A percentile compares a stretch with the other conserved stretches of the same genome.
Evolutionary conservation across 1,140 invertebrate genomes (phyloP).

Genomic region (Zaprionus davidi): DNA sequence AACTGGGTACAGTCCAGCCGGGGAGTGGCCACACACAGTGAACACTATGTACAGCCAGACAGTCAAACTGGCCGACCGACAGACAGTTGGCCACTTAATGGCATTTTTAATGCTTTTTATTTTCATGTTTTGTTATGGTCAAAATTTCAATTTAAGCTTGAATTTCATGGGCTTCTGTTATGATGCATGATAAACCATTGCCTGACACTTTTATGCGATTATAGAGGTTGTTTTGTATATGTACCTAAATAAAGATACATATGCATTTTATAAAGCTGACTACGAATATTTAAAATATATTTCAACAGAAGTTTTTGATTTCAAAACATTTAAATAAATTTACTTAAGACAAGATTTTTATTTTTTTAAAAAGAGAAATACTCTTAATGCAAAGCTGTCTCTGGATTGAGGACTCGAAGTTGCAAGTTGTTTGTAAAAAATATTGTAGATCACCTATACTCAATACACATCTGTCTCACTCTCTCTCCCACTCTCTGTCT

Average conservation of each 20-base stretch:
- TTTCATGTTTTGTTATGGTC: conserved; percentile 9
- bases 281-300: neutral
- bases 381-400: too few relatives aligned
- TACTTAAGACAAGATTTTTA: too few relatives aligned
- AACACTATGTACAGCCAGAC: neutral
- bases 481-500: neutral
- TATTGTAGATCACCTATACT: too few relatives aligned
- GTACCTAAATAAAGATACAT: neutral
- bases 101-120: conserved; percentile 28
- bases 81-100: conserved; percentile 14
- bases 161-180: neutral
- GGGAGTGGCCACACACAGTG: neutral
- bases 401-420: too few relatives aligned
- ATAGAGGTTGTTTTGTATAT: neutral
- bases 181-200: conserved; percentile 4
- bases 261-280: neutral
- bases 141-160: neutral
- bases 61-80: too few relatives aligned
- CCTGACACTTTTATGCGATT: conserved; percentile 2
- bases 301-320: neutral
- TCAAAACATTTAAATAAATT: too few relatives aligned
- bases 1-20: neutral
- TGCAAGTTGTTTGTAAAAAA: too few relatives aligned
- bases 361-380: too few relatives aligned
- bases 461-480: too few relatives aligned